Conservation (phyloP, 2,797 vertebrate species). For the Limnodromus scolopaceus region DNA sequence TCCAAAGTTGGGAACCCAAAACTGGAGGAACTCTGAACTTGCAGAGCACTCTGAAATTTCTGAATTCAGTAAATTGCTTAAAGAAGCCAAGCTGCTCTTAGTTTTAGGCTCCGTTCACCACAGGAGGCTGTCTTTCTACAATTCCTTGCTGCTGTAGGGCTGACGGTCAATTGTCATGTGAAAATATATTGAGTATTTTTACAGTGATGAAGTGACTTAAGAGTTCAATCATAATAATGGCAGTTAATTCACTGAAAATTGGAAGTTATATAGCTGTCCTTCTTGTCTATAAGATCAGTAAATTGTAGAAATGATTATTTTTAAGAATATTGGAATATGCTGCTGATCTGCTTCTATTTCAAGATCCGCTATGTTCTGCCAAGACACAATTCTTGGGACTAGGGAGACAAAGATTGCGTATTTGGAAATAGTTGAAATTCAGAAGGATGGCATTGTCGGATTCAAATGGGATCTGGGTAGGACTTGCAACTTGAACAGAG, state of each 20-base stretch:
- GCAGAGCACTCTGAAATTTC: background rate
- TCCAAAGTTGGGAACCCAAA: background rate
- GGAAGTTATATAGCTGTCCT: background rate
- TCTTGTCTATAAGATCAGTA: background rate
- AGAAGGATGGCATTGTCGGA: background rate
- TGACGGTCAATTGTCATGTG: rapidly evolving
- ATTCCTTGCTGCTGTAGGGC: background rate
- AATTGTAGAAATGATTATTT: background rate
- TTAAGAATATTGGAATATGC: background rate
- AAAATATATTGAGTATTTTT: background rate
- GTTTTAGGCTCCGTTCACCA: background rate
- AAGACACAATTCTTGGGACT: background rate
- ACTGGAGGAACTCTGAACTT: background rate
- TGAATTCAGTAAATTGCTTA: background rate
- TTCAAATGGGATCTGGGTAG: background rate
- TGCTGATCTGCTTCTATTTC: background rate
- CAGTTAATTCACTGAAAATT: background rate
- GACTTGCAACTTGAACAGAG: background rate
- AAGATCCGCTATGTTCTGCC: background rate
- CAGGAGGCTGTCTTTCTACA: background rate
- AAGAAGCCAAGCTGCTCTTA: background rate
- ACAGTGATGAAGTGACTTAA: background rate
- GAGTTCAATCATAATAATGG: background rate
- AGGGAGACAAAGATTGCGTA: background rate
- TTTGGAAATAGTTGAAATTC: background rate